Evolutionary conservation across 1,140 invertebrate genomes (phyloP).

Genomic region (Uloborus diversus): DNA sequence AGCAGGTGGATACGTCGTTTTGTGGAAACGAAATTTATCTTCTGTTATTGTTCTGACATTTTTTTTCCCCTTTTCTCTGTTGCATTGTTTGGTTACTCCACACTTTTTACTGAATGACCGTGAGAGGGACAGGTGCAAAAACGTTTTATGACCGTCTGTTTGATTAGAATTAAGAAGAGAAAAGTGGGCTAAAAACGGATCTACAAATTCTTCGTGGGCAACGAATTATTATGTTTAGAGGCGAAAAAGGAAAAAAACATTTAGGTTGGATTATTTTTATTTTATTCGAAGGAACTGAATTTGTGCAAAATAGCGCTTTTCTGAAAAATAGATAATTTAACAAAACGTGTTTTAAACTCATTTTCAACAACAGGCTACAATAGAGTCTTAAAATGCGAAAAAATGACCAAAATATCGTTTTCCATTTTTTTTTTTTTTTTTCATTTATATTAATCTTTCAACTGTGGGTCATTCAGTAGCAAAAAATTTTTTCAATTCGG

Average conservation of each 20-base stretch:
- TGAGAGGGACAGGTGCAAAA: slow-evolving; percentile 41
- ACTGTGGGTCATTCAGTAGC: too few species aligned
- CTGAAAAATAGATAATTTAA: too few species aligned
- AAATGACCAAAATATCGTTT: too few species aligned
- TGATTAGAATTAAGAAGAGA: neutral
- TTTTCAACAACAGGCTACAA: too few species aligned
- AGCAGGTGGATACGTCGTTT: slow-evolving; percentile 28
- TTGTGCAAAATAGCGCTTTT: too few species aligned
- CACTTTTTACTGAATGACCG: slow-evolving; percentile 2
- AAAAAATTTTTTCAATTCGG: too few species aligned
- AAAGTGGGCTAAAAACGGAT: too few species aligned
- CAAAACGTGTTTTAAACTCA: too few species aligned
- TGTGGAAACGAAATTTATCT: slow-evolving; percentile 4
- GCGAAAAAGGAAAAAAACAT: neutral
- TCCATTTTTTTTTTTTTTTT: too few species aligned
- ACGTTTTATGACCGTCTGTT: slow-evolving; percentile 10
- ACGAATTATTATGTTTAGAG: neutral
- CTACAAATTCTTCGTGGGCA: neutral
- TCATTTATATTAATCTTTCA: too few species aligned
- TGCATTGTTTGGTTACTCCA: neutral
- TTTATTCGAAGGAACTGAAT: too few species aligned
- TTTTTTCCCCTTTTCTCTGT: neutral
- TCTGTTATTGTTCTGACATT: neutral
- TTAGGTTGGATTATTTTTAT: neutral
- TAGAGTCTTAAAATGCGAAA: too few species aligned